These are phyloP conservation scores for Latrodectus elegans DNA, from an alignment of 2,888 invertebrate species.

Conservation along the genomic window DNA sequence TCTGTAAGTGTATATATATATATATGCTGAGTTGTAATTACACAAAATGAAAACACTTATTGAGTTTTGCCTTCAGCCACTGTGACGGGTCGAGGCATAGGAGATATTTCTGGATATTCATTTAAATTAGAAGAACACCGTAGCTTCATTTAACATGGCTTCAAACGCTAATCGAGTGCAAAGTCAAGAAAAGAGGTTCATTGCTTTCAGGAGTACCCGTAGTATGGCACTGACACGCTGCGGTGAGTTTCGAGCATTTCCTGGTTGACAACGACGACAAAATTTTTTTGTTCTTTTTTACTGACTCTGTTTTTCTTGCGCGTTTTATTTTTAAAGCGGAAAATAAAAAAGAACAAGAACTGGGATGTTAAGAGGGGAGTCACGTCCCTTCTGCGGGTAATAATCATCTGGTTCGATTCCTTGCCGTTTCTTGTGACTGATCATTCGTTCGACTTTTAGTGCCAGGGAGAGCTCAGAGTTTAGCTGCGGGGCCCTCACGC, in stretches of 20 bases:
- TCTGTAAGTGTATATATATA: too few species aligned
- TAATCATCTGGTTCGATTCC: constrained; percentile 68
- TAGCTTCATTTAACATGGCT: too few species aligned
- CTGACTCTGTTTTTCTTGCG: background rate
- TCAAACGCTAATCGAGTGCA: too few species aligned
- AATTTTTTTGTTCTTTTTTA: constrained; percentile 3
- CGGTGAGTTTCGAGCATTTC: constrained; percentile 57
- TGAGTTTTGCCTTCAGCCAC: too few species aligned
- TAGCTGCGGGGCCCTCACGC: constrained; percentile 39
- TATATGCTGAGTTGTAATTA: too few species aligned
- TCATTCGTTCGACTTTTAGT: constrained; percentile 63
- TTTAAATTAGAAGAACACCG: too few species aligned
- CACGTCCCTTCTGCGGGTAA: constrained; percentile 48
- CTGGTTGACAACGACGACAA: constrained; percentile 52
- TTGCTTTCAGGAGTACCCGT: background rate
- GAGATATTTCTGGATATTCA: too few species aligned
- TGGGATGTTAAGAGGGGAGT: constrained; percentile 62
- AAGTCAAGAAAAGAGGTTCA: too few species aligned
- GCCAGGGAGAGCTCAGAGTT: constrained; percentile 53
- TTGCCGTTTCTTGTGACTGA: constrained; percentile 65
- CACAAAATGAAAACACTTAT: too few species aligned
- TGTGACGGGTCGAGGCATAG: too few species aligned
- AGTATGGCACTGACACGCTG: constrained; percentile 53
- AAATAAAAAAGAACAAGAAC: background rate
- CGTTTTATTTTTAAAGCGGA: background rate